Base-by-base conservation (phyloP, 2,797 vertebrate genomes). In the Gymnodraco acuticeps region DNA sequence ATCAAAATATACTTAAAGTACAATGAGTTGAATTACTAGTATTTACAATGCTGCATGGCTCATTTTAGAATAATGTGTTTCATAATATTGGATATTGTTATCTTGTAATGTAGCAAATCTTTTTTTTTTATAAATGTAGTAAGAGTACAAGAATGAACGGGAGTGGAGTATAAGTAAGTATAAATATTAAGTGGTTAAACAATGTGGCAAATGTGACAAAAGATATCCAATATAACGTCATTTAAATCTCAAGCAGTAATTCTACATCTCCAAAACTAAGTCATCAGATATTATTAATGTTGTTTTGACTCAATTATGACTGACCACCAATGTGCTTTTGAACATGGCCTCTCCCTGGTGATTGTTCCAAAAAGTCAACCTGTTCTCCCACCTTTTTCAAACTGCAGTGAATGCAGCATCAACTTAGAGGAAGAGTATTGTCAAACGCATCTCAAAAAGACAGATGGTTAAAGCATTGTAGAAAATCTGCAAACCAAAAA, bases 401-500 rank as follows among this genome's bases (percentile, higher is more conserved):
- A 84, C 75, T 59, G 42, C 27, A 46, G 43, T 63, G 48, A 70
- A 70, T 43, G 17, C 64, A 78, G 19, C 48, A 33, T 70, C 52
- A 27, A 64, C 65, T 79, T 46, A 42, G 59, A 71, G 56, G 67
- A 56, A 63, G 11, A 76, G 38, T 56, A 60, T 45, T 81, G 66
- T 78, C 70, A 70, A 47, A 55, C 27, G 33, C 52, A 77, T 53
- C 76, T 86, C 65, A 82, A 41, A 74, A 80, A 82, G 42, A 42
- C 76, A 77, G 70, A 53, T 71, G 59, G 63, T 23, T 16, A 74
- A 84, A 75, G 74, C 75, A 60, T 43, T 13, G 59, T 77, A 53
- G 64, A 72, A 46, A 75, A 65, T 53, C 54, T 56, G 19, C 56
- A 73, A 58, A 74, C 42, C 69, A 66, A 38, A 80, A 82, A 66